phyloP scores from a whole-genome alignment of 2,797 vertebrate genomes.

The Oreochromis mossambicus region DNA sequence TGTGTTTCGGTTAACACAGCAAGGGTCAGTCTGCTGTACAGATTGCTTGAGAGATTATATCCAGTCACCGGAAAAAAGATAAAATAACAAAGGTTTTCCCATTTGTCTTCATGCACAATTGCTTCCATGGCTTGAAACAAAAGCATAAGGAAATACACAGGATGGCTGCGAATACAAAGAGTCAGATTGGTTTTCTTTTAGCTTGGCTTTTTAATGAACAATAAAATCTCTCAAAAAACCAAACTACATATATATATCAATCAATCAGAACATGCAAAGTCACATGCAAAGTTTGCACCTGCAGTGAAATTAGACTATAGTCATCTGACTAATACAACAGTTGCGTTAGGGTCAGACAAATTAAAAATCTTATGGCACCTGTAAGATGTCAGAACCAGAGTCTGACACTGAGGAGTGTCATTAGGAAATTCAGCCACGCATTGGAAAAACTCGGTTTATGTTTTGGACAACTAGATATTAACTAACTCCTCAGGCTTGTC shows the following conservation, averaged over 20 bases:
- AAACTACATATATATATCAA: neutral
- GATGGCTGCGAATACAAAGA: neutral
- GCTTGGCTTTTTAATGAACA: neutral
- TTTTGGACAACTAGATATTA: neutral
- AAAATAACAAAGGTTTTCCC: neutral
- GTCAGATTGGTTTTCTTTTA: neutral
- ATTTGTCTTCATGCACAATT: neutral
- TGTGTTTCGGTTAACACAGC: conserved; percentile 13
- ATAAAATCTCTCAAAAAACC: neutral
- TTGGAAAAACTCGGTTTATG: neutral
- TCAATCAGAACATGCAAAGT: neutral
- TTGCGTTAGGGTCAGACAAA: neutral
- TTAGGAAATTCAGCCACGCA: neutral
- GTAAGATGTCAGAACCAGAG: neutral
- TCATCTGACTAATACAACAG: neutral
- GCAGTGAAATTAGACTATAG: neutral
- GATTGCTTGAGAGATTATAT: conserved; percentile 1
- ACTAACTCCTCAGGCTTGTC: neutral
- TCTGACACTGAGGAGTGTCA: neutral
- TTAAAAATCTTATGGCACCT: neutral
- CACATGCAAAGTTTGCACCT: neutral
- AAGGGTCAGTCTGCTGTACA: conserved; percentile 4
- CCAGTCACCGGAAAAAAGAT: neutral
- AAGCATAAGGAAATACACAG: neutral
- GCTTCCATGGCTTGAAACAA: neutral